These are phyloP conservation scores for Linurgus olivaceus DNA, from an alignment of 2,797 vertebrate genomes.

Conservation along the genomic window DNA sequence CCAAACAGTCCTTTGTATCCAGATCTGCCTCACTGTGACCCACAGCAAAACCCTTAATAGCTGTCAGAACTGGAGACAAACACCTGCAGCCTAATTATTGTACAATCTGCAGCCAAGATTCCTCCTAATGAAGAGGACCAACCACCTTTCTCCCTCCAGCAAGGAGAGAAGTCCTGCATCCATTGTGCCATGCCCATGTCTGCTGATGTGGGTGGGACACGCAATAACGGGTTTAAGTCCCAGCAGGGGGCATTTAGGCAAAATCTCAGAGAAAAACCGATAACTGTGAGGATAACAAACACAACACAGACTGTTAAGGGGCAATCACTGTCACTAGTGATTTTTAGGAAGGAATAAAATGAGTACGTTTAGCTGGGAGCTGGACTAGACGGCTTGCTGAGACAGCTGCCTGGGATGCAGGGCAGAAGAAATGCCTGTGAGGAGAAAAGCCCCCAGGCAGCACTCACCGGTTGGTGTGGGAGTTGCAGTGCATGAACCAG, in stretches of 20 bases:
- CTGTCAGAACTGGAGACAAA: neutral
- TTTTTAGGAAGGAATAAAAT: neutral
- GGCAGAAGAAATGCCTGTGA: neutral
- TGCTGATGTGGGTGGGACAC: neutral
- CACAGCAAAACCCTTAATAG: neutral
- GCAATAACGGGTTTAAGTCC: neutral
- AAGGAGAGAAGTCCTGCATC: neutral
- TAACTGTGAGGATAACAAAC: neutral
- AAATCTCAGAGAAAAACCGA: neutral
- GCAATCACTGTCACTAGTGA: neutral
- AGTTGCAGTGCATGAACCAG: slow-evolving; percentile 93
- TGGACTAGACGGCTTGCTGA: neutral
- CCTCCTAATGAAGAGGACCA: neutral
- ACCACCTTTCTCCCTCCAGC: neutral
- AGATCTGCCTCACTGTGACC: neutral
- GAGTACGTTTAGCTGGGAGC: neutral
- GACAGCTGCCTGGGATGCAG: neutral
- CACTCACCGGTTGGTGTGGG: slow-evolving; percentile 86
- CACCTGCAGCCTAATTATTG: neutral
- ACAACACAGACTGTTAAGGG: neutral
- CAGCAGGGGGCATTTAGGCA: neutral
- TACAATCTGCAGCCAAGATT: neutral
- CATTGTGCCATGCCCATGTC: rapidly evolving
- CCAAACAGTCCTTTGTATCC: neutral
- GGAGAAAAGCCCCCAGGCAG: neutral